Conservation (phyloP, 2,888 invertebrate species). For the Lagria hirta region DNA sequence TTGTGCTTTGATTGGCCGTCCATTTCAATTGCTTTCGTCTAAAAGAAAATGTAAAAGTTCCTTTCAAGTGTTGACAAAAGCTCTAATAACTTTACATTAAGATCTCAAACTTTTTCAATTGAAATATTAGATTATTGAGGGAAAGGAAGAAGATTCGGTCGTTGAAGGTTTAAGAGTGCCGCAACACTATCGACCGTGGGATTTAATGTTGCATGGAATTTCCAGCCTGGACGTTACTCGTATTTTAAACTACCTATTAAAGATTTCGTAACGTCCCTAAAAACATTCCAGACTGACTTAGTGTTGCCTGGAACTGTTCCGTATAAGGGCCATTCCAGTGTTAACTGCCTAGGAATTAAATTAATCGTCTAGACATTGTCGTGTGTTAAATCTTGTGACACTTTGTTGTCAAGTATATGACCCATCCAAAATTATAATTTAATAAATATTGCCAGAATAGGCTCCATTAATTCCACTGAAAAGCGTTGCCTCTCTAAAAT, state of each 20-base stretch:
- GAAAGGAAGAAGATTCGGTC: slow-evolving; percentile 2
- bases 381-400: slow-evolving; percentile 16
- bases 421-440: no score
- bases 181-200: slow-evolving; percentile 21
- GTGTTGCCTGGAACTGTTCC: slow-evolving; percentile 13
- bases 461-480: no score
- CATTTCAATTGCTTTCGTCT: no score
- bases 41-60: no score
- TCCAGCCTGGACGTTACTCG: slow-evolving; percentile 22
- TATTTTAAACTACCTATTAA: slow-evolving; percentile 26
- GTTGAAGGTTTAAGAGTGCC: slow-evolving; percentile 10
- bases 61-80: no score
- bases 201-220: slow-evolving; percentile 28
- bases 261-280: slow-evolving; percentile 22
- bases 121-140: background rate
- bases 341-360: slow-evolving; percentile 19
- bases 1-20: no score
- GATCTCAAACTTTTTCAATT: no score
- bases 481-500: no score
- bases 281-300: slow-evolving; percentile 22
- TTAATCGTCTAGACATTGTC: slow-evolving; percentile 19
- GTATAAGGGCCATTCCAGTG: slow-evolving; percentile 16
- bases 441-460: no score
- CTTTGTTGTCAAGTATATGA: slow-evolving; percentile 18
- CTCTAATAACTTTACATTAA: no score